phyloP scores from a whole-genome alignment of 2,797 vertebrate species.

The Lutjanus campechanus region DNA sequence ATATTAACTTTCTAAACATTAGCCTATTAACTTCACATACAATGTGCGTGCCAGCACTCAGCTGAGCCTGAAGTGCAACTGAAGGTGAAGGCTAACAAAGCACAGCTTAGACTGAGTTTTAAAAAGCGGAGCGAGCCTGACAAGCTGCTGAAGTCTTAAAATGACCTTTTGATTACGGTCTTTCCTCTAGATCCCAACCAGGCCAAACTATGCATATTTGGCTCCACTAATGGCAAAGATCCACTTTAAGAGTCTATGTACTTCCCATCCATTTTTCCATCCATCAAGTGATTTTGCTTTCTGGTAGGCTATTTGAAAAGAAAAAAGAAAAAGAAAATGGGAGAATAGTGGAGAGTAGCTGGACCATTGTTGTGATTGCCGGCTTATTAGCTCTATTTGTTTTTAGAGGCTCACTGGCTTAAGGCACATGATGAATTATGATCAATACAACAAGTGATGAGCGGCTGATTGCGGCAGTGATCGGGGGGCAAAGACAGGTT shows the following conservation, averaged over 20 bases:
- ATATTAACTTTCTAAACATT: no score
- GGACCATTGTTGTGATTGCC: not conserved
- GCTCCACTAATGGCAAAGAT: not conserved
- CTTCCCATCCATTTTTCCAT: not conserved
- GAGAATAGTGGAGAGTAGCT: not conserved
- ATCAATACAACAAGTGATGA: constrained; percentile 19
- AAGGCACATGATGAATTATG: constrained; percentile 7
- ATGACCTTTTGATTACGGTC: not conserved
- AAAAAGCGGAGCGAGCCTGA: not conserved
- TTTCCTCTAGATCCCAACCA: not conserved
- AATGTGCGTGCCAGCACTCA: not conserved
- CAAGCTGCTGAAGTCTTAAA: not conserved
- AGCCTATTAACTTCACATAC: not conserved
- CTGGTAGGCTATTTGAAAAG: not conserved
- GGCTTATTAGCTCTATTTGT: not conserved
- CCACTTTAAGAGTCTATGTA: not conserved
- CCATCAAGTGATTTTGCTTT: not conserved
- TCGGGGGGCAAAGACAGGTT: constrained; percentile 8
- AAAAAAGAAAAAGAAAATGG: not conserved
- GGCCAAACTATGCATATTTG: not conserved
- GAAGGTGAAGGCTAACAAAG: not conserved
- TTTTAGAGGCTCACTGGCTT: not conserved
- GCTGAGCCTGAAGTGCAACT: not conserved
- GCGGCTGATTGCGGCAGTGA: constrained; percentile 9
- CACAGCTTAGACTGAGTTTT: not conserved